Evolutionary conservation across 2,113 vertebrate species (phyloP).

Genomic region (Gobio gobio): DNA sequence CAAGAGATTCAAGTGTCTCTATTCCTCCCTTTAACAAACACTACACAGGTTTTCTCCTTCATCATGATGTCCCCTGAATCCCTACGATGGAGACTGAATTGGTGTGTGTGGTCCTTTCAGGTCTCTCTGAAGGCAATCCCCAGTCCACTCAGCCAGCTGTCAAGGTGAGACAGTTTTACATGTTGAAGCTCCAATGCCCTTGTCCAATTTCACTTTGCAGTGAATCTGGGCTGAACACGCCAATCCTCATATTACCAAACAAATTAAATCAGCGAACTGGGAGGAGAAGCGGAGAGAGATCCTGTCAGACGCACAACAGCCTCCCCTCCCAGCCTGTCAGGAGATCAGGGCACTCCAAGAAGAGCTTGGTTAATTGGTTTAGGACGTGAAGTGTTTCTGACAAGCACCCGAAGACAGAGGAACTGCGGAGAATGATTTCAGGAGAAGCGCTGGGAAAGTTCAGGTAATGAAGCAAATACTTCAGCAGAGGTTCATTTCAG

Average conservation of each 20-base stretch:
- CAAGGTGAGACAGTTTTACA: slow-evolving; percentile 80
- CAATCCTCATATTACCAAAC: slow-evolving; percentile 83
- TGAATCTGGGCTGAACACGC: slow-evolving; percentile 79
- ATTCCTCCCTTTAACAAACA: slow-evolving; percentile 4
- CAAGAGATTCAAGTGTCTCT: slow-evolving; percentile 2
- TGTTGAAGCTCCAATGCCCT: slow-evolving; percentile 80
- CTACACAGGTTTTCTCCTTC: slow-evolving; percentile 59
- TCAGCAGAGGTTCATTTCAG: slow-evolving; percentile 27
- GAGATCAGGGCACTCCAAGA: slow-evolving; percentile 67
- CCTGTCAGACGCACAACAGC: slow-evolving; percentile 59
- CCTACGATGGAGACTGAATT: slow-evolving; percentile 63
- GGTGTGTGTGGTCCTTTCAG: slow-evolving; percentile 71
- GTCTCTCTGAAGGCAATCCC: slow-evolving; percentile 67
- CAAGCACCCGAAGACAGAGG: slow-evolving; percentile 55
- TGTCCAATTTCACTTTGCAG: slow-evolving; percentile 83
- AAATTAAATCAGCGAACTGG: slow-evolving; percentile 79
- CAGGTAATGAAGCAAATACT: slow-evolving; percentile 31
- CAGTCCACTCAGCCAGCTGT: slow-evolving; percentile 79
- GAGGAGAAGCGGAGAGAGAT: slow-evolving; percentile 53
- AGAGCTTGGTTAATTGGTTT: slow-evolving; percentile 71
- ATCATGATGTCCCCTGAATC: slow-evolving; percentile 63
- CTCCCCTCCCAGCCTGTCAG: slow-evolving; percentile 59
- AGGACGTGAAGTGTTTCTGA: slow-evolving; percentile 63
- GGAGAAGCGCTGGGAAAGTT: slow-evolving; percentile 32
- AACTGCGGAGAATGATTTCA: slow-evolving; percentile 39